Conservation (phyloP, 2,797 vertebrate genomes). For the Hyperoplus immaculatus region DNA sequence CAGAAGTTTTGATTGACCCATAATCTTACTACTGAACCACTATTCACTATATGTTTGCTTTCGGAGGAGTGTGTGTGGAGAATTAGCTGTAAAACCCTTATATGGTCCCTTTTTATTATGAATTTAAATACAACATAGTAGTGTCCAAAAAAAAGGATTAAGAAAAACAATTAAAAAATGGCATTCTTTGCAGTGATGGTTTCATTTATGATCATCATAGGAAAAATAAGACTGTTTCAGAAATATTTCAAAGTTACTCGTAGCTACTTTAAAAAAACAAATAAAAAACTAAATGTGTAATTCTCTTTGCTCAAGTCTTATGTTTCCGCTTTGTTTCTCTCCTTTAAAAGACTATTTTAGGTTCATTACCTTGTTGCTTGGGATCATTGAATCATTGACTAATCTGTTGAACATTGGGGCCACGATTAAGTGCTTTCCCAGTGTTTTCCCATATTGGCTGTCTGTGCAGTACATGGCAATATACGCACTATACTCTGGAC, state of each 20-base stretch:
- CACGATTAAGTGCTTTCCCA: conserved; percentile 27
- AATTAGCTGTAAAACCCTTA: neutral
- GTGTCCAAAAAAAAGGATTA: no score
- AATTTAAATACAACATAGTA: neutral
- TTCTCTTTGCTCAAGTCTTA: neutral
- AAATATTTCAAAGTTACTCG: no score
- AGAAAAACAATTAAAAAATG: no score
- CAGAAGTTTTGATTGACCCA: neutral
- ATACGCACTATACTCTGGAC: conserved; percentile 23
- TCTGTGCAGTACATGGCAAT: neutral
- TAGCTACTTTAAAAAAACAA: neutral
- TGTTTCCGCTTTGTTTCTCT: neutral
- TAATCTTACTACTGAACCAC: neutral
- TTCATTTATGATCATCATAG: no score
- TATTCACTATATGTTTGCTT: neutral
- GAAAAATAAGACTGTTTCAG: no score
- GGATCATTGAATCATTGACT: neutral
- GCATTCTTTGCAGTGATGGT: no score
- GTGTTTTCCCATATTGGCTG: conserved; percentile 18
- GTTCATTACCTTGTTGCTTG: conserved; percentile 5
- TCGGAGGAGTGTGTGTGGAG: neutral
- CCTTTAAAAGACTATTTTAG: neutral
- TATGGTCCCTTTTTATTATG: neutral
- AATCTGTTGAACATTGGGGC: conserved; percentile 4
- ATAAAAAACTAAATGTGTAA: neutral